Percentiles rank a stretch among this genome's conserved stretches.
phyloP scores from a whole-genome alignment of 2,113 vertebrate species.

The Heptranchias perlo region DNA sequence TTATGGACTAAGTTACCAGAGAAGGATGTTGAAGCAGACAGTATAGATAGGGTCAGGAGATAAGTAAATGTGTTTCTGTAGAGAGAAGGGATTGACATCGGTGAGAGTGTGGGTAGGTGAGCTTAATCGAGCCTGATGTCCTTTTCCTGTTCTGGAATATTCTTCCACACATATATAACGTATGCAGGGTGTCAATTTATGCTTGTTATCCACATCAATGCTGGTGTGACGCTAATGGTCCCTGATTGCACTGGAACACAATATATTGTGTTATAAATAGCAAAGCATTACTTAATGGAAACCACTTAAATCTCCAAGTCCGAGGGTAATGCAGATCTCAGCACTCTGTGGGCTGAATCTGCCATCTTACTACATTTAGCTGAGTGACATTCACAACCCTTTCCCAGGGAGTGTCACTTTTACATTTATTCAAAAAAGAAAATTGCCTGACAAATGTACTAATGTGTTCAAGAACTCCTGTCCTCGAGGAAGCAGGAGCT shows the following conservation, averaged over 20 bases:
- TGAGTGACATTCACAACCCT: conserved; percentile 20
- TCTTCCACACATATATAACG: background rate
- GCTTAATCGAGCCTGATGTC: background rate
- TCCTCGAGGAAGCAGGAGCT: background rate
- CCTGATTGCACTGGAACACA: conserved; percentile 9
- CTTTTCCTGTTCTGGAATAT: background rate
- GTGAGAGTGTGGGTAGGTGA: background rate
- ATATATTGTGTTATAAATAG: conserved; percentile 33
- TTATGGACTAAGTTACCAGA: background rate
- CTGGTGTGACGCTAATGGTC: background rate
- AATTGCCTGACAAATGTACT: background rate
- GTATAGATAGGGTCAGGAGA: background rate
- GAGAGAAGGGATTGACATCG: background rate
- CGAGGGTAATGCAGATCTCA: conserved; percentile 17
- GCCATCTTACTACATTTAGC: background rate
- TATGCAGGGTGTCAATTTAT: background rate
- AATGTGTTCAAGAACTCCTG: background rate
- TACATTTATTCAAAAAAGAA: conserved; percentile 30
- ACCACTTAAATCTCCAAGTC: conserved; percentile 12
- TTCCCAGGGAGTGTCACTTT: background rate
- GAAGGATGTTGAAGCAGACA: background rate
- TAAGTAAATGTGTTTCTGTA: background rate
- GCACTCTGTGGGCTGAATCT: conserved; percentile 31
- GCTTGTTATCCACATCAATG: conserved; percentile 18
- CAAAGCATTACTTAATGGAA: conserved; percentile 31